These are phyloP conservation scores for Batillaria attramentaria DNA, from an alignment of 1,140 invertebrate species.

Conservation along the genomic window DNA sequence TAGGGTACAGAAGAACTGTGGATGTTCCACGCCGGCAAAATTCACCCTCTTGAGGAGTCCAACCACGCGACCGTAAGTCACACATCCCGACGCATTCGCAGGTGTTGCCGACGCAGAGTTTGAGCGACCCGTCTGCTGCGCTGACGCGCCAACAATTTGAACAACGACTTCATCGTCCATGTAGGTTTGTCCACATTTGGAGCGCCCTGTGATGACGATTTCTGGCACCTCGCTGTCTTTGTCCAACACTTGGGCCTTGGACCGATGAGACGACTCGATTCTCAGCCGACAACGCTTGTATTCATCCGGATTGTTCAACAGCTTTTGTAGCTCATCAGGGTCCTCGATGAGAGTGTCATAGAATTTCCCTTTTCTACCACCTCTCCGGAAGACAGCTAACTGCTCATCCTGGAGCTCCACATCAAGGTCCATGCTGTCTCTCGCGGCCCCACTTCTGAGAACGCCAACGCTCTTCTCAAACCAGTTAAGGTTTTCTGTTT, in stretches of 20 bases:
- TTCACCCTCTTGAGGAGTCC: conserved; percentile 50
- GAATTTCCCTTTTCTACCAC: background rate
- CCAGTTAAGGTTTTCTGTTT: background rate
- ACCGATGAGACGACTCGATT: conserved; percentile 47
- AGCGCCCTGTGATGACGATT: conserved; percentile 57
- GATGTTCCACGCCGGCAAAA: conserved; percentile 40
- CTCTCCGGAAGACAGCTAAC: background rate
- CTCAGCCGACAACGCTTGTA: conserved; percentile 50
- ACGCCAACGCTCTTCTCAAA: conserved; percentile 27
- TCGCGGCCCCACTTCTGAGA: conserved; percentile 4
- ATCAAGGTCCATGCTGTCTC: background rate
- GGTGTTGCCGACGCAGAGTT: background rate
- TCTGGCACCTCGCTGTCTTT: conserved; percentile 17
- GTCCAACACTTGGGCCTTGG: conserved; percentile 39
- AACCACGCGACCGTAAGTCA: conserved; percentile 52
- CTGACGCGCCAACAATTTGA: conserved; percentile 43
- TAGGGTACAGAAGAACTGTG: conserved; percentile 58
- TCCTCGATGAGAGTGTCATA: background rate
- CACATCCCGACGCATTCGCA: background rate
- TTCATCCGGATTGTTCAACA: conserved; percentile 34
- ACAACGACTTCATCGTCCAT: conserved; percentile 63
- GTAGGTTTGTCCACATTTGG: conserved; percentile 60
- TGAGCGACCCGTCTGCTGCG: background rate
- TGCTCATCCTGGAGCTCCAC: background rate
- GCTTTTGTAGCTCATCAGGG: background rate